A percentile compares a stretch with the other conserved stretches of the same genome.
phyloP scores from a whole-genome alignment of 2,888 invertebrate genomes.

The Eupithecia pulchellata region DNA sequence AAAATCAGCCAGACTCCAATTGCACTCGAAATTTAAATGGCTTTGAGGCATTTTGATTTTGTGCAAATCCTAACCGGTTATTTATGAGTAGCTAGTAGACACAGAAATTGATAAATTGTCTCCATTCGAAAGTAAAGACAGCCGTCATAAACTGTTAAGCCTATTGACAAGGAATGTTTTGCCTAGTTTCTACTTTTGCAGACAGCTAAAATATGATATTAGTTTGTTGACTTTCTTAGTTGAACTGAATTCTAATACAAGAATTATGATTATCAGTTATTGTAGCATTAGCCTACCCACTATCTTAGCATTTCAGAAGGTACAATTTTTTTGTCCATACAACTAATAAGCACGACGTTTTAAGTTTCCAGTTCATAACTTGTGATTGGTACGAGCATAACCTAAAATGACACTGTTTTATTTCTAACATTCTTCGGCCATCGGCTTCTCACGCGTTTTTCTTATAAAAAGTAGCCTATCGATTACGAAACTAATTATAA shows the following conservation, averaged over 20 bases:
- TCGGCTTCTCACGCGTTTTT: background rate
- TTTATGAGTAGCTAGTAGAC: background rate
- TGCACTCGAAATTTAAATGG: constrained; percentile 40
- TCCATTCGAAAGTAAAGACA: background rate
- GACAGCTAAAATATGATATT: background rate
- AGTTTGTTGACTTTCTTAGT: constrained; percentile 4
- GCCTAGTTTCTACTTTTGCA: background rate
- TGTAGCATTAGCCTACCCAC: no score
- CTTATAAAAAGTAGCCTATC: background rate
- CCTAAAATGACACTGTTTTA: background rate
- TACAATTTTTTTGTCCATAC: background rate
- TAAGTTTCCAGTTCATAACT: background rate
- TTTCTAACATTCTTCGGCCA: background rate
- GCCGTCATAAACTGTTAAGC: constrained; percentile 1
- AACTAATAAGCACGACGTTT: background rate
- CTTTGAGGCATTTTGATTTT: constrained; percentile 44
- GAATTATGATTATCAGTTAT: background rate
- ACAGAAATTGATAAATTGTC: background rate
- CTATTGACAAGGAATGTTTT: background rate
- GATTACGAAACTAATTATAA: background rate
- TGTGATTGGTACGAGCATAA: background rate
- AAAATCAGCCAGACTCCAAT: background rate
- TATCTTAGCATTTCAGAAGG: background rate
- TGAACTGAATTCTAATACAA: background rate
- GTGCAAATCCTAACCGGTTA: background rate